These are phyloP conservation scores for Apogon hyalosoma DNA, from an alignment of 2,797 vertebrate genomes.

Conservation along the genomic window DNA sequence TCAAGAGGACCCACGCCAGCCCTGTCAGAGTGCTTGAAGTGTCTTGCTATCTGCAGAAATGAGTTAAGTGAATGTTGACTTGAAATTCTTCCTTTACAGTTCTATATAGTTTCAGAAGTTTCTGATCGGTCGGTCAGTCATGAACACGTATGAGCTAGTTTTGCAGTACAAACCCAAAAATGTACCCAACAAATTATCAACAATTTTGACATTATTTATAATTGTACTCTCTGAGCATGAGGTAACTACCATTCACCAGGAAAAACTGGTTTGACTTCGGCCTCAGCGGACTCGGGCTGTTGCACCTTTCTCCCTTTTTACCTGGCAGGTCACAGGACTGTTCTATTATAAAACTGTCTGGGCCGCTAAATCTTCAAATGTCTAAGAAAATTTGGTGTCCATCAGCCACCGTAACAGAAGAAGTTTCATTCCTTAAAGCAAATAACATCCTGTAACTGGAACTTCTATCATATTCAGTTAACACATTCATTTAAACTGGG, in stretches of 20 bases:
- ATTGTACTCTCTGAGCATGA: constrained; percentile 5
- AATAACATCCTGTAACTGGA: not conserved
- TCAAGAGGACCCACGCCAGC: constrained; percentile 68
- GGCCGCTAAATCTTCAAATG: constrained; percentile 44
- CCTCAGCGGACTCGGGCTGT: constrained; percentile 28
- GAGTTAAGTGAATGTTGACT: constrained; percentile 62
- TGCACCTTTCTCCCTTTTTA: constrained; percentile 24
- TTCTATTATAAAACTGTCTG: constrained; percentile 37
- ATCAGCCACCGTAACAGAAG: constrained; percentile 36
- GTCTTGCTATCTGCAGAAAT: constrained; percentile 60
- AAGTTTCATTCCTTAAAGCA: constrained; percentile 15
- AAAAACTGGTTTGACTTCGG: constrained; percentile 36
- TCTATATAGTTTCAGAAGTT: constrained; percentile 31
- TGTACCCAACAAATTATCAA: constrained; percentile 19
- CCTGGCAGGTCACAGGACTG: constrained; percentile 44
- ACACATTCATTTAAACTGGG: no score
- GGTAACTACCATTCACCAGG: constrained; percentile 30
- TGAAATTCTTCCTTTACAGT: constrained; percentile 25
- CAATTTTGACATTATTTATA: constrained; percentile 27
- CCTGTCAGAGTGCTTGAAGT: constrained; percentile 58
- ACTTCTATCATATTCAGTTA: not conserved
- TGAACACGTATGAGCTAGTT: constrained; percentile 27
- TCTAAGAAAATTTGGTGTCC: constrained; percentile 27
- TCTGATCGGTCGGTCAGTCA: not conserved
- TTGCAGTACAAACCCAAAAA: not conserved